A percentile compares a stretch with the other conserved stretches of the same genome.
phyloP scores from a whole-genome alignment of 2,797 vertebrate genomes.

The Gambelia wislizenii region DNA sequence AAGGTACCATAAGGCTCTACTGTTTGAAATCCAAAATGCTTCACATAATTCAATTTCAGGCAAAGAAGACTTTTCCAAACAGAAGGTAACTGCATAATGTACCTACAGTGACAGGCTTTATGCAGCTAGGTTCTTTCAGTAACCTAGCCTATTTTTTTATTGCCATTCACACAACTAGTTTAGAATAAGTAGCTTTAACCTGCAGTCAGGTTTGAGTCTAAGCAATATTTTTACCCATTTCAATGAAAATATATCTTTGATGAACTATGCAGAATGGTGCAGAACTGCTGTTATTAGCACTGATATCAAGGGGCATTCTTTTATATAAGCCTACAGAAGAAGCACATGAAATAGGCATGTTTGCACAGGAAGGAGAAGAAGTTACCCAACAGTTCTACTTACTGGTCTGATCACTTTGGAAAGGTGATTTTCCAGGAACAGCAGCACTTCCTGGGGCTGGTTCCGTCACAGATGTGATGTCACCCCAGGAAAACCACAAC shows the following conservation, averaged over 20 bases:
- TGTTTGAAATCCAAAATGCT: background rate
- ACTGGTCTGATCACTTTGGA: background rate
- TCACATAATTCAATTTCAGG: background rate
- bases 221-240: background rate
- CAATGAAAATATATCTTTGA: background rate
- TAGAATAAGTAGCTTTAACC: background rate
- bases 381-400: background rate
- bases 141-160: background rate
- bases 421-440: background rate
- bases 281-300: background rate
- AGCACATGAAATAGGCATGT: background rate
- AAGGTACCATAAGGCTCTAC: too few relatives aligned
- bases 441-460: background rate
- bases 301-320: background rate
- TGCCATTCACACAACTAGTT: background rate
- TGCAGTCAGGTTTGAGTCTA: background rate
- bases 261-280: background rate
- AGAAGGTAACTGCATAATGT: background rate
- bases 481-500: background rate
- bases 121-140: background rate
- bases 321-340: background rate
- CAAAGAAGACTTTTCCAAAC: background rate
- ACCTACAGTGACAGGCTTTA: too few relatives aligned
- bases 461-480: slow-evolving; percentile 1
- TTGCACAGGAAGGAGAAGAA: background rate